Base-by-base conservation (phyloP, 2,113 vertebrate species). In the Rhinoptilus africanus region DNA sequence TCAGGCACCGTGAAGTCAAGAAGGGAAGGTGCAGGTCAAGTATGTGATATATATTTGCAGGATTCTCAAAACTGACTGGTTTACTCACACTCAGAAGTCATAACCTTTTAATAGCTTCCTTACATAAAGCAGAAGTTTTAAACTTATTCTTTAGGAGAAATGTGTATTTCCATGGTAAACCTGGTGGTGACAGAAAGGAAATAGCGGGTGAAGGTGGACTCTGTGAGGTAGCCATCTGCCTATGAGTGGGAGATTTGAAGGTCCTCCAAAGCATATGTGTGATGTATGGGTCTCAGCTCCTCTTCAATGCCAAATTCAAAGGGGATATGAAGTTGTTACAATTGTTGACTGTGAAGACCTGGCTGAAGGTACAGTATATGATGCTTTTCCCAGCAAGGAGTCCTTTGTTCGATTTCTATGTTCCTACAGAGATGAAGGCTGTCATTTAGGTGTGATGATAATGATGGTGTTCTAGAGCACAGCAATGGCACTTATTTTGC, bases 131-230 rank as follows among this genome's bases (percentile, higher is more conserved):
- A n/a, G 15, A 88, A 78, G 8, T 18, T 72, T 78, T 47, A 53
- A 11, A 34, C 14, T 18, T 69, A 53, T 2, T 28, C 24, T 60
- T 75, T 35, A 51, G 24, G 27, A 95, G 8, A 37, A 85, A 85
- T 21, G 3, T 62, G 14, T 89, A 7, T 69, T 90, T 79, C 57
- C 23, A 4, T 21, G 7, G 66, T 27, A 35, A 54, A 80, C 9
- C 12, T 76, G 10, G 8, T 32, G 2, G 15, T 69, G 35, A 37
- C 32, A 48, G 26, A 80, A 10, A 39, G 26, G 57, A 83, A 88
- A 57, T 2, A 41, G 18, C 0, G 0, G 2, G 22, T 17, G 0
- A 0, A 73, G 41, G 15, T 53, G 45, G 76, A 28, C 8, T 7
- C 8, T 67, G 17, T 2, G 21, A 82, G 18, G 32, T 30, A 72